These are phyloP conservation scores for Pseudachorutes palmiensis DNA, from an alignment of 1,140 invertebrate genomes.

Conservation along the genomic window DNA sequence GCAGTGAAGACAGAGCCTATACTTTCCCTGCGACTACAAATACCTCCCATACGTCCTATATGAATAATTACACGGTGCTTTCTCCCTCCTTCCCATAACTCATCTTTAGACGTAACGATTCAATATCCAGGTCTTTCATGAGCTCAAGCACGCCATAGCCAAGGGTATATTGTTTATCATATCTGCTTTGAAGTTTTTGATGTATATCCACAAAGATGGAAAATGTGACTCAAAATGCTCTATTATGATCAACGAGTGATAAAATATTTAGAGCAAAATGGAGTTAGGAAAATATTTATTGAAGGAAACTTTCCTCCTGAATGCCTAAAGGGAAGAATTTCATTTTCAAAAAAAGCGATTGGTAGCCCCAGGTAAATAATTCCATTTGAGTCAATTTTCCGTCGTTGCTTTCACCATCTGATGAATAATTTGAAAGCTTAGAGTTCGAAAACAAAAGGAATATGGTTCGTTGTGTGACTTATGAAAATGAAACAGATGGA, in stretches of 20 bases:
- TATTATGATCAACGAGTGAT: background rate
- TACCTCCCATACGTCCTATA: constrained; percentile 18
- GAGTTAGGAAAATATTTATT: background rate
- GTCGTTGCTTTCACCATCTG: too few relatives aligned
- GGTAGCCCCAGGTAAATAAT: too few relatives aligned
- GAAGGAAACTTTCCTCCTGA: background rate
- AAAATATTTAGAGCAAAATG: background rate
- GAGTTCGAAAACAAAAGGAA: too few relatives aligned
- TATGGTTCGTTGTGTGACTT: background rate
- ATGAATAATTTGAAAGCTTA: too few relatives aligned
- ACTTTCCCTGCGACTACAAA: background rate
- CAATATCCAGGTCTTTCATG: background rate
- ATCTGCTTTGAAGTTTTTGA: too few relatives aligned
- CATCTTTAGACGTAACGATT: constrained; percentile 1
- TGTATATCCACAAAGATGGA: background rate
- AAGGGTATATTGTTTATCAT: too few relatives aligned
- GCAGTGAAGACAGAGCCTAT: constrained; percentile 24
- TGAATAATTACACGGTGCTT: constrained; percentile 21
- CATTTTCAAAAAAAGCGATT: too few relatives aligned
- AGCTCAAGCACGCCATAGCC: too few relatives aligned
- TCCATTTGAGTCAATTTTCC: too few relatives aligned
- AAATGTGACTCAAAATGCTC: background rate
- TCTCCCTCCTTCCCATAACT: constrained; percentile 12
- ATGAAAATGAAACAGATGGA: background rate
- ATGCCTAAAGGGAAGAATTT: too few relatives aligned